Conservation (phyloP, 2,113 vertebrate species). For the Scomber scombrus region DNA sequence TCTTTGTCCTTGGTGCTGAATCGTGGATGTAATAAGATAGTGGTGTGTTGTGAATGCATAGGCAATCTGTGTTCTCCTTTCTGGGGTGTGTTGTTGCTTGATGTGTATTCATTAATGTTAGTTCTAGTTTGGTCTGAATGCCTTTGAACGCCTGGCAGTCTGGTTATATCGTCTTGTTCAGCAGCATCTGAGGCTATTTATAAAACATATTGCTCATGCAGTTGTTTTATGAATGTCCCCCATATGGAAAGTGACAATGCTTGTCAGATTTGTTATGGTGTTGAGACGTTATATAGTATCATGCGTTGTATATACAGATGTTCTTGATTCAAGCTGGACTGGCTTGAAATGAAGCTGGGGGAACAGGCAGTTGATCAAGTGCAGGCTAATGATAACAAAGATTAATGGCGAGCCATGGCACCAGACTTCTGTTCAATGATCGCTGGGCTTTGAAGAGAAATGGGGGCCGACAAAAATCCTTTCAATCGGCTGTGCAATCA, state of each 20-base stretch:
- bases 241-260: slow-evolving; percentile 15
- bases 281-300: not conserved
- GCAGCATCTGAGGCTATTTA: too few species aligned
- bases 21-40: not conserved
- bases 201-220: not conserved
- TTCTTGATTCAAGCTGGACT: slow-evolving; percentile 41
- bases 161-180: slow-evolving; percentile 1
- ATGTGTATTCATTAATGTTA: not conserved
- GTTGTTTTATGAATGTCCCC: not conserved
- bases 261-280: slow-evolving; percentile 13
- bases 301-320: not conserved
- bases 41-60: not conserved
- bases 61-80: not conserved
- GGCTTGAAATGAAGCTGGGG: slow-evolving; percentile 45
- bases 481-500: slow-evolving; percentile 76
- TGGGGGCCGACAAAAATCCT: slow-evolving; percentile 62
- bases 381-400: slow-evolving; percentile 71
- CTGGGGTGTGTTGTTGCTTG: not conserved
- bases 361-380: slow-evolving; percentile 64
- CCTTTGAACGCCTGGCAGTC: not conserved
- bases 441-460: slow-evolving; percentile 44
- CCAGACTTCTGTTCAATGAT: slow-evolving; percentile 30
- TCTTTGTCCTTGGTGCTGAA: slow-evolving; percentile 28
- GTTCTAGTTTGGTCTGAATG: slow-evolving; percentile 8
- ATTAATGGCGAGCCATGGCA: slow-evolving; percentile 58